These are phyloP conservation scores for Stigmatopora nigra DNA, from an alignment of 2,113 vertebrate species.

Conservation along the genomic window DNA sequence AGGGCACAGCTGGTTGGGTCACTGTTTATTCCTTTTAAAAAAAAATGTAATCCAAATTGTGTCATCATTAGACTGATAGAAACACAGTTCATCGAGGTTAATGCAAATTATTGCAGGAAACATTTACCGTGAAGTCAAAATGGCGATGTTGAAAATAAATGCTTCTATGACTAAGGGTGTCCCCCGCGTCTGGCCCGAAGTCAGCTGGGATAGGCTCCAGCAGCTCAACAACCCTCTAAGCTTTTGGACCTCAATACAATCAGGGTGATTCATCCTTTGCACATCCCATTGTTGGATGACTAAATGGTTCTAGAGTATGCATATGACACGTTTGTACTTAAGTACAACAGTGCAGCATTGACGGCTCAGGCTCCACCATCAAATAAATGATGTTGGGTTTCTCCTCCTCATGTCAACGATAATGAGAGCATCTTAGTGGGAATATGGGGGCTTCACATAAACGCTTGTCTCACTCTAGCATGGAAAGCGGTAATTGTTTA, in stretches of 20 bases:
- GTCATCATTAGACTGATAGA: neutral
- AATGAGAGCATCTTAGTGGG: constrained; percentile 42
- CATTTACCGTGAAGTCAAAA: neutral
- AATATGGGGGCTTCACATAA: constrained; percentile 35
- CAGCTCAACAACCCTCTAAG: neutral
- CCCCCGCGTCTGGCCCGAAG: no score
- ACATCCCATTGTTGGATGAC: no score
- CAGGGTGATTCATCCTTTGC: no score
- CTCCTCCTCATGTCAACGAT: constrained; percentile 31
- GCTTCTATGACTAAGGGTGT: neutral
- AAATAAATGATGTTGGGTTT: constrained; percentile 11
- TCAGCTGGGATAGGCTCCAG: no score
- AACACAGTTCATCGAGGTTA: neutral
- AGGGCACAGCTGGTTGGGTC: constrained; percentile 74
- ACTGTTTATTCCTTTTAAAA: constrained; percentile 79
- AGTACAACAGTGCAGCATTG: neutral
- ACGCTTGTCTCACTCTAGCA: constrained; percentile 18
- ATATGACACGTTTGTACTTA: neutral
- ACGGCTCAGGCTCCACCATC: neutral
- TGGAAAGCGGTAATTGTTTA: constrained; percentile 20
- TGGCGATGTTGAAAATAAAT: neutral
- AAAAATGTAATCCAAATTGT: no score
- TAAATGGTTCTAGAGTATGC: neutral
- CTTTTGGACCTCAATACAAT: no score
- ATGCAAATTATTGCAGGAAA: neutral